A percentile compares a stretch with the other conserved stretches of the same genome.
Evolutionary conservation across 2,113 vertebrate species (phyloP).

Genomic region (Alosa alosa): DNA sequence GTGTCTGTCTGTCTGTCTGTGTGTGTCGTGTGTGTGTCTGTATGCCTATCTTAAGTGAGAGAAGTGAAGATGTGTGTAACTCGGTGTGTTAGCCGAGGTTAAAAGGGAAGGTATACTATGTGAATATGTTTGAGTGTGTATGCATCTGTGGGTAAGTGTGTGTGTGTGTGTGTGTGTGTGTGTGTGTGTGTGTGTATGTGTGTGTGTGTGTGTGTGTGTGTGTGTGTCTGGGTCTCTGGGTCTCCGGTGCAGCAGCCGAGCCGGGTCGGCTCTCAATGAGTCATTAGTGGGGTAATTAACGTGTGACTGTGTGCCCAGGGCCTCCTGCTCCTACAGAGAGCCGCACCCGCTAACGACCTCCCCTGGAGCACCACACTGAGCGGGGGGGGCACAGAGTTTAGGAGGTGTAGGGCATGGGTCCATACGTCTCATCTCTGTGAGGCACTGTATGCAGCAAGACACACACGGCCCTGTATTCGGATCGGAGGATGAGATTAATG

Average conservation of each 20-base stretch:
- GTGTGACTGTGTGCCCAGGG: constrained; percentile 59
- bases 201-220: not conserved
- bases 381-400: constrained; percentile 2
- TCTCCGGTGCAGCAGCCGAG: constrained; percentile 44
- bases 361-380: constrained; percentile 5
- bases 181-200: not conserved
- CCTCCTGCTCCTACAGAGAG: constrained; percentile 60
- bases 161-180: not conserved
- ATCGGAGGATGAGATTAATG: too few species aligned
- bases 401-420: not conserved
- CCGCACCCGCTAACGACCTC: constrained; percentile 60
- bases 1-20: not conserved
- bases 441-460: not conserved
- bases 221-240: not conserved
- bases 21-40: not conserved
- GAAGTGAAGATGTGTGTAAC: too few species aligned
- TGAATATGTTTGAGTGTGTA: not conserved
- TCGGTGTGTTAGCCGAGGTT: too few species aligned
- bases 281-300: constrained; percentile 77
- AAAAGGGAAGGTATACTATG: too few species aligned
- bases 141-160: not conserved
- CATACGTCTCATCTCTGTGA: not conserved
- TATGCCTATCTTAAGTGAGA: not conserved
- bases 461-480: too few species aligned
- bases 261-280: constrained; percentile 62